Evolutionary conservation across 2,888 invertebrate species (phyloP).

Genomic region (Heliconius erato): DNA sequence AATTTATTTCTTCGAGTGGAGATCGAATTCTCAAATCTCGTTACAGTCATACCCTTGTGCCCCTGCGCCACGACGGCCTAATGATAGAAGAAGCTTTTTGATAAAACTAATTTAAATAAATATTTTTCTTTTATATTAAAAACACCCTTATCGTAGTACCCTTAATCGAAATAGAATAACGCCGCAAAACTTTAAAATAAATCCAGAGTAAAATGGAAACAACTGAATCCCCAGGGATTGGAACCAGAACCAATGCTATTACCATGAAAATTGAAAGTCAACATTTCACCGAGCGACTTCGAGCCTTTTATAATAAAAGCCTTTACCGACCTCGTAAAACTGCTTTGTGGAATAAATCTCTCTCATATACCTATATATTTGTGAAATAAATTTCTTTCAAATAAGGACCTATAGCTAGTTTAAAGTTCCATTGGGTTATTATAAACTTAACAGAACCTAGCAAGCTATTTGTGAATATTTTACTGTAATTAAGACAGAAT

Average conservation of each 20-base stretch:
- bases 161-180: slow-evolving; percentile 16
- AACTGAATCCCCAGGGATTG: slow-evolving; percentile 44
- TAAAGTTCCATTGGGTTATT: slow-evolving; percentile 36
- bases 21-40: too few species aligned
- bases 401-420: slow-evolving; percentile 19
- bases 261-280: slow-evolving; percentile 66
- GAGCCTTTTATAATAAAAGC: slow-evolving; percentile 50
- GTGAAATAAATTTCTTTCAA: slow-evolving; percentile 36
- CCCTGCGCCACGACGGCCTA: too few species aligned
- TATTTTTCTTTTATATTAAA: not conserved
- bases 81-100: not conserved
- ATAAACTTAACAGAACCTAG: slow-evolving; percentile 18
- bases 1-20: too few species aligned
- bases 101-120: not conserved
- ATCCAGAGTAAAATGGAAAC: slow-evolving; percentile 40
- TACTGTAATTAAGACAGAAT: too few species aligned
- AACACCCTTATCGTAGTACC: too few species aligned
- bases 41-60: too few species aligned
- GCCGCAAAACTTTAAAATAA: slow-evolving; percentile 33
- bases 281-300: slow-evolving; percentile 56
- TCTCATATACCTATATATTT: slow-evolving; percentile 29
- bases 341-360: slow-evolving; percentile 43
- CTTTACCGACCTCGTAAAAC: slow-evolving; percentile 45
- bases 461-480: too few species aligned
- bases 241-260: slow-evolving; percentile 54